Percentiles rank a stretch among this genome's conserved stretches.
phyloP scores from a whole-genome alignment of 2,797 vertebrate genomes.

The Podarcis siculus region DNA sequence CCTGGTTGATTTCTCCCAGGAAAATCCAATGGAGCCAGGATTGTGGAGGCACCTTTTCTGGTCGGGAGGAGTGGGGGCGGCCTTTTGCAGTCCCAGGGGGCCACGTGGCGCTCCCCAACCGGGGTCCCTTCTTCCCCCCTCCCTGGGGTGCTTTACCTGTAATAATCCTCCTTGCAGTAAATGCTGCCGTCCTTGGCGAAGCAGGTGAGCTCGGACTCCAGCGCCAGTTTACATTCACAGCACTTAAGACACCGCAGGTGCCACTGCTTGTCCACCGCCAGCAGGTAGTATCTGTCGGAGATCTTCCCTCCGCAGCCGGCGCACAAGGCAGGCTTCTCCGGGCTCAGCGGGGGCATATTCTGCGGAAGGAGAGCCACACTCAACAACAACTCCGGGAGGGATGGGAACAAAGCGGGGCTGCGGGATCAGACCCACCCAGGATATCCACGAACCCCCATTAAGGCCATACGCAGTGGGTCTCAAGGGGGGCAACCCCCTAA shows the following conservation, averaged over 20 bases:
- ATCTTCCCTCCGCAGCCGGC: slow-evolving; percentile 98
- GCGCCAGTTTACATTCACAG: slow-evolving; percentile 99
- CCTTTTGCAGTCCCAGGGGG: neutral
- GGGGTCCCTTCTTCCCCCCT: no score
- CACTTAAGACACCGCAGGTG: slow-evolving; percentile 98
- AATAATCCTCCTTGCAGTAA: slow-evolving; percentile 99
- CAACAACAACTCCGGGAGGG: no score
- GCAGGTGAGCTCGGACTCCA: slow-evolving; percentile 98
- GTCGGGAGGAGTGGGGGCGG: neutral
- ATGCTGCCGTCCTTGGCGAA: slow-evolving; percentile 99
- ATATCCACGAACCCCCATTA: neutral
- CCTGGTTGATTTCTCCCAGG: neutral
- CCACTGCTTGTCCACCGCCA: slow-evolving; percentile 99
- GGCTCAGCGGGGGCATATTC: slow-evolving; percentile 94
- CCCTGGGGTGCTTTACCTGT: slow-evolving; percentile 85
- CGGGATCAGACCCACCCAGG: neutral
- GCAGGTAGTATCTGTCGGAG: slow-evolving; percentile 98
- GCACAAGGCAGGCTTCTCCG: slow-evolving; percentile 97
- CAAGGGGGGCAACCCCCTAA: neutral
- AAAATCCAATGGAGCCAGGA: neutral
- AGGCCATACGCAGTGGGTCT: neutral
- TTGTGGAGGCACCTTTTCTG: neutral
- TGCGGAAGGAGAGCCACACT: slow-evolving; percentile 67
- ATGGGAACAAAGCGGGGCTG: neutral
- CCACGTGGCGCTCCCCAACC: no score